Evolutionary conservation across 2,797 vertebrate species (phyloP).

Genomic region (Botia almorhae): DNA sequence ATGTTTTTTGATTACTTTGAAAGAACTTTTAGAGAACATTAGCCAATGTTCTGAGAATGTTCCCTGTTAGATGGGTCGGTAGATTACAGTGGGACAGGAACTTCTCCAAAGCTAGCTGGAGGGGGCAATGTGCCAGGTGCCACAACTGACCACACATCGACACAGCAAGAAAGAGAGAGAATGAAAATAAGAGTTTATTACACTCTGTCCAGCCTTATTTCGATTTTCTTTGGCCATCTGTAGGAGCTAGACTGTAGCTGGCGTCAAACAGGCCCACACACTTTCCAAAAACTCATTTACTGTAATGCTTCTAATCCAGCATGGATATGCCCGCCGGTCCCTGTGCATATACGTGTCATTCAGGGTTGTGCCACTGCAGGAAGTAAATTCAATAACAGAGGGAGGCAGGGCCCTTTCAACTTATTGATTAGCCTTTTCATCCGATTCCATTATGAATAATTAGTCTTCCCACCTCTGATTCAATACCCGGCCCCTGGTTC

Average conservation of each 20-base stretch:
- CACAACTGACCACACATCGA: conserved; percentile 29
- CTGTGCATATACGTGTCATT: conserved; percentile 28
- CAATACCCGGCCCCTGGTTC: conserved; percentile 27
- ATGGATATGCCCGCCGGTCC: conserved; percentile 37
- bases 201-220: conserved; percentile 8
- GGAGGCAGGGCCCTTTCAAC: conserved; percentile 46
- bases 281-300: conserved; percentile 43
- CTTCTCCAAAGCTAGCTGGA: conserved; percentile 3
- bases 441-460: conserved; percentile 57
- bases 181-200: conserved; percentile 20
- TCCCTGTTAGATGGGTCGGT: background rate
- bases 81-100: conserved; percentile 33
- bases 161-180: background rate
- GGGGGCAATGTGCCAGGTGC: conserved; percentile 25
- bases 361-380: background rate
- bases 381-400: conserved; percentile 49
- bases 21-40: too few species aligned
- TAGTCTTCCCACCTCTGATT: conserved; percentile 41
- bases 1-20: too few species aligned
- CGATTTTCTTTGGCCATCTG: conserved; percentile 21
- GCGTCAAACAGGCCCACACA: conserved; percentile 29
- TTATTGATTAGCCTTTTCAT: conserved; percentile 63
- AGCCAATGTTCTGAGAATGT: too few species aligned
- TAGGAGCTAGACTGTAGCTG: conserved; percentile 14
- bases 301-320: conserved; percentile 51